Conservation (phyloP, 2,888 invertebrate species). For the Luperina nickerlii region DNA sequence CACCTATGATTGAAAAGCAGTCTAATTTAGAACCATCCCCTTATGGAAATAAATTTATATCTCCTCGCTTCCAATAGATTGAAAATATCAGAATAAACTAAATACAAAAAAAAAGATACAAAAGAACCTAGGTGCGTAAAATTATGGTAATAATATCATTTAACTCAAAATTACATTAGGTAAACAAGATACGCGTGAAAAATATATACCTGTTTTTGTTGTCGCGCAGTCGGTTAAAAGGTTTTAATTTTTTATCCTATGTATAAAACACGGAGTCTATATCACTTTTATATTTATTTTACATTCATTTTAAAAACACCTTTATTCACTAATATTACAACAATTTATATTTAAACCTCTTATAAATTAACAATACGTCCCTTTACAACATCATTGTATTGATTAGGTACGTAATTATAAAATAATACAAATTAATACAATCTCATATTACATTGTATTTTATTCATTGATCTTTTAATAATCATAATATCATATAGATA, state of each 20-base stretch:
- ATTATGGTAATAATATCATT: background rate
- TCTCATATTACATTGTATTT: conserved; percentile 28
- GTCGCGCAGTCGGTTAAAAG: background rate
- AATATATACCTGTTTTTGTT: too few species aligned
- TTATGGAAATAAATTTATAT: background rate
- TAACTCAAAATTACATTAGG: background rate
- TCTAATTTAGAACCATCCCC: background rate
- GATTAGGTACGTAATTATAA: conserved; percentile 51
- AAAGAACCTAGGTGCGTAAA: background rate
- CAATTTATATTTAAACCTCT: conserved; percentile 79
- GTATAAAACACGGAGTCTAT: conserved; percentile 55
- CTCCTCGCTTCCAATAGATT: background rate
- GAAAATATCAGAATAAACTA: background rate
- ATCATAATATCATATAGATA: background rate
- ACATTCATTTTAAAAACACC: conserved; percentile 85
- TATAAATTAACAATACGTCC: conserved; percentile 78
- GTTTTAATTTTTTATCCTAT: background rate
- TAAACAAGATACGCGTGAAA: too few species aligned
- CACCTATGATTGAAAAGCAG: background rate
- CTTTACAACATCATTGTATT: conserved; percentile 54
- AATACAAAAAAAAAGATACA: background rate
- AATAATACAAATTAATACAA: conserved; percentile 52
- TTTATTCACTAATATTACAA: conserved; percentile 79
- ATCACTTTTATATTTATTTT: conserved; percentile 77
- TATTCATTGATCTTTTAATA: conserved; percentile 28